Evolutionary conservation across 1,140 invertebrate species (phyloP), one percentile per base, ranked within the genome.

Genomic region (Artemia franciscana): DNA sequence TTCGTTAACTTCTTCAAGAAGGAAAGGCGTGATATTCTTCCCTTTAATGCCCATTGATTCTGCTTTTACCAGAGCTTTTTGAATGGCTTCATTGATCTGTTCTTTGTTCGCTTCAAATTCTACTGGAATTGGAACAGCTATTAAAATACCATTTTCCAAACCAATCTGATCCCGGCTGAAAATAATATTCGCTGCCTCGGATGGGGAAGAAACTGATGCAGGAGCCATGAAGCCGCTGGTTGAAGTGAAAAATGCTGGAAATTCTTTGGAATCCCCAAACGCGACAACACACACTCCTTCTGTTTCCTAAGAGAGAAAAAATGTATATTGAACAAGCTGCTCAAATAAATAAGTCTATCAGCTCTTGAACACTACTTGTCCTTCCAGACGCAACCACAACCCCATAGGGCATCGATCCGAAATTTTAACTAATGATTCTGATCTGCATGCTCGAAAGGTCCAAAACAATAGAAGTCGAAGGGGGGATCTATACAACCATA

Each of bases 21-120:
- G 74, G 74, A 86, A 98, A 2, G 95, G 95, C 0, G 94, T 98
- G 5, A 97, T 81, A 68, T 88, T 79, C 74, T 92, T 93, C 3
- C 92, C 92, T 15, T 65, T 69, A 24, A 96, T 79, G n/a, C 77
- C 76, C 64, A 75, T 73, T 5, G 71, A 64, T 58, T 79, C 75
- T 12, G 84, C 84, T 66, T 83, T 76, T 63, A 76, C 64, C n/a
- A 91, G 69, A 26, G 90, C 89, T 65, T 79, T 67, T 59, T 80
- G 67, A 68, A 96, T 90, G 12, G 82, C 83, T 21, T 68, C 68
- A 66, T 89, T 80, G 28, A 83, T 78, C 25, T 68, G 60, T 74
- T 66, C 58, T 63, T 75, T 70, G 84, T 85, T 66, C 5, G 68
- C 69, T 30, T 74, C 70, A 67, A 59, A 26, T 60, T 75, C 75